These are phyloP conservation scores for Burhinus bistriatus DNA, from an alignment of 2,113 vertebrate species.

Conservation along the genomic window DNA sequence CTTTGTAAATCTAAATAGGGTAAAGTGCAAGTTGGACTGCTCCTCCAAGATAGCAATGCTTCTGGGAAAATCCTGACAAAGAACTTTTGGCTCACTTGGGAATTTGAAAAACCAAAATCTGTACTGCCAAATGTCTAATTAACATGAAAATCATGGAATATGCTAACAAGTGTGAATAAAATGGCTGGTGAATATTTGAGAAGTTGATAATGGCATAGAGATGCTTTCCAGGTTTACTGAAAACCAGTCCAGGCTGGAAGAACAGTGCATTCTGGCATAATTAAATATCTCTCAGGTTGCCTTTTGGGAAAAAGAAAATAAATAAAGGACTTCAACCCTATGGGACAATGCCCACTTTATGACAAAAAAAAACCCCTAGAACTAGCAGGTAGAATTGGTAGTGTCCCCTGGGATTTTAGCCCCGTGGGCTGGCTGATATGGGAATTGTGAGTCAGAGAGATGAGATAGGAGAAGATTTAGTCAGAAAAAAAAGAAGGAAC, in stretches of 20 bases:
- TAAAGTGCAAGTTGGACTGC: neutral
- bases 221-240: neutral
- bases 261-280: neutral
- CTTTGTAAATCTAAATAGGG: neutral
- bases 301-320: neutral
- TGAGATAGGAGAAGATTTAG: neutral
- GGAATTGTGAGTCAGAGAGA: neutral
- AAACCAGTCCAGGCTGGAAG: neutral
- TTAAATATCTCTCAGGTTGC: neutral
- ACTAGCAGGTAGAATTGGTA: neutral
- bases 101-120: neutral
- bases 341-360: neutral
- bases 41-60: neutral
- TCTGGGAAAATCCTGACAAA: neutral
- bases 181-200: neutral
- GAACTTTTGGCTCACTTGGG: neutral
- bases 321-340: neutral
- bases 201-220: neutral
- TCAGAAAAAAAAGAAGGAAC: neutral
- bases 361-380: neutral
- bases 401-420: neutral
- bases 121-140: neutral
- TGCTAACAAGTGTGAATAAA: neutral
- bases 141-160: neutral
- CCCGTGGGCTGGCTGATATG: neutral